Base-by-base conservation (phyloP, 1,140 invertebrate species). In the Drosophila saltans region DNA sequence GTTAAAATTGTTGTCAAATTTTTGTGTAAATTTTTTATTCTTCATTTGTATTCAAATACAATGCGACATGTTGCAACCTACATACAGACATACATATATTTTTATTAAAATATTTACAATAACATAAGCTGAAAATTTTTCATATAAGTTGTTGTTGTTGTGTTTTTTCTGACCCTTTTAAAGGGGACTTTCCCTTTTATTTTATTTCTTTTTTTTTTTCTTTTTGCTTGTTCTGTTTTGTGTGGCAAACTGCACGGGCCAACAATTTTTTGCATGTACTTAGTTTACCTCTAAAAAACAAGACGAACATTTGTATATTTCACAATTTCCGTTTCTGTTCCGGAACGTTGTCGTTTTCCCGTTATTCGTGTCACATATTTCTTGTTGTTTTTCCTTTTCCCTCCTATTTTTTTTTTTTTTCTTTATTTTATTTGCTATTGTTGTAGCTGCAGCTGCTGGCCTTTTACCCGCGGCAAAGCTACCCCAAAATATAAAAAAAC, bases 321-420 rank as follows among this genome's bases (percentile, higher is more conserved):
- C 83, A 86, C 83, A 86, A 86, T 86, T 86, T 86, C 83, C 83
- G 83, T 72, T 82, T 78, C 73, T 80, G 78, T 86, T 88, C 83
- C 83, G 82, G 83, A 88, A 82, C 83, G 72, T 80, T 81, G 81
- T 84, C 72, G 81, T 33, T 69, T 65, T 78, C 77, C 67, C 81
- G 81, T 83, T 84, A 69, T 86, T 80, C 73, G 83, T 88, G 83
- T 88, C 83, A 88, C 83, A 86, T 80, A 80, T 82, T 81, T 84
- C 75, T 78, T 72, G 33, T 36, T 64, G 21, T 43, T n/a, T 43
- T 60, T 8, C 28, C 9, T 76, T 81, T 67, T 48, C 52, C 36
- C 56, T 36, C 6, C 3, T 7, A 6, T 36, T 64, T 78, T 70
- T 69, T 40, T 52, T 68, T 52, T 78, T 68, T 69, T 40, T 52